Evolutionary conservation across 1,140 invertebrate species (phyloP).

Genomic region (Brachystomella parvula): DNA sequence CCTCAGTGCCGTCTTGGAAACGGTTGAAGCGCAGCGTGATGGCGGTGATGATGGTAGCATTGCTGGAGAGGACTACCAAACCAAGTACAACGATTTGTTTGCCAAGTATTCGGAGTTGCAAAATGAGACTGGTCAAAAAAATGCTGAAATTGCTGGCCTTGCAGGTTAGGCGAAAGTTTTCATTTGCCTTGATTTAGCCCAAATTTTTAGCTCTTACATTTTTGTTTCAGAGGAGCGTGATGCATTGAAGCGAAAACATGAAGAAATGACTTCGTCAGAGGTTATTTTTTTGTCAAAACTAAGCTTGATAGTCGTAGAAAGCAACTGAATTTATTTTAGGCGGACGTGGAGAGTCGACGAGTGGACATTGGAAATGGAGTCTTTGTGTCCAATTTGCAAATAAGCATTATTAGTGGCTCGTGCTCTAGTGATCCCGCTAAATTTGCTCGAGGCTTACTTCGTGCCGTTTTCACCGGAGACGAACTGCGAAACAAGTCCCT

Average conservation of each 20-base stretch:
- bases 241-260: too few relatives aligned
- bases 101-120: too few relatives aligned
- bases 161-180: neutral
- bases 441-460: conserved; percentile 16
- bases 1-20: too few relatives aligned
- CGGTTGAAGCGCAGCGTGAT: too few relatives aligned
- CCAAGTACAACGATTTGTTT: too few relatives aligned
- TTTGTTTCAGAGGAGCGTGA: too few relatives aligned
- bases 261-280: too few relatives aligned
- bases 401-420: neutral
- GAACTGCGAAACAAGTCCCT: conserved; percentile 14
- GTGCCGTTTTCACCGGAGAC: neutral
- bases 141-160: too few relatives aligned
- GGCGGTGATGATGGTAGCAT: too few relatives aligned
- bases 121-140: too few relatives aligned
- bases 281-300: neutral
- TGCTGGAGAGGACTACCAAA: too few relatives aligned
- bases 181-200: neutral
- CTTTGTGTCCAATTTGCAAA: neutral
- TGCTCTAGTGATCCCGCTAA: neutral
- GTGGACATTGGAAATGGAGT: neutral
- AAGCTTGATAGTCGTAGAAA: neutral
- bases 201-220: too few relatives aligned
- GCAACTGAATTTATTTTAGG: neutral
- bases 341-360: neutral